Conservation (phyloP, 1,140 invertebrate genomes). For the Radopholus similis region DNA sequence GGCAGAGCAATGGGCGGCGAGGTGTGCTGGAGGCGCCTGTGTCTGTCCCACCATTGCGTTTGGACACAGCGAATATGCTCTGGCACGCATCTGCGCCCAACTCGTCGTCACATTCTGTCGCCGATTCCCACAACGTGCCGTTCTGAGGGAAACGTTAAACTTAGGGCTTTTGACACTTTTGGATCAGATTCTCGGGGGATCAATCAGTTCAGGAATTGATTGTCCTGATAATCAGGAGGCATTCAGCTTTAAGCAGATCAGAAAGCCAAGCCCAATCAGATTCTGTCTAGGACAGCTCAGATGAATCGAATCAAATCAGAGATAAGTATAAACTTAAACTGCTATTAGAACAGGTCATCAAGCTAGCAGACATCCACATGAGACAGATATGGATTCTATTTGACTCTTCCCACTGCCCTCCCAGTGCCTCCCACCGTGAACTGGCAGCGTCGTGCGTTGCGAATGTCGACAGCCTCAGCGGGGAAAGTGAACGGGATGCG, state of each 20-base stretch:
- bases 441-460: neutral
- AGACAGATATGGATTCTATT: too few relatives aligned
- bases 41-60: neutral
- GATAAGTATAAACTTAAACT: too few relatives aligned
- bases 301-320: neutral
- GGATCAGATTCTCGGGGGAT: neutral
- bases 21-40: too few relatives aligned
- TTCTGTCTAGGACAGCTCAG: too few relatives aligned
- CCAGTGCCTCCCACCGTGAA: too few relatives aligned
- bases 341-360: too few relatives aligned
- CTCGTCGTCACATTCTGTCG: constrained; percentile 15
- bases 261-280: too few relatives aligned
- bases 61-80: neutral
- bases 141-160: neutral
- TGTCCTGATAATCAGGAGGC: too few relatives aligned
- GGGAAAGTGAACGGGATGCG: neutral
- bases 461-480: neutral
- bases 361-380: too few relatives aligned
- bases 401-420: too few relatives aligned
- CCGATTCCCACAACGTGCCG: constrained; percentile 8
- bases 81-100: neutral
- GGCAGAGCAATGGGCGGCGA: neutral
- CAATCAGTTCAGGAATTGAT: too few relatives aligned
- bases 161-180: neutral
- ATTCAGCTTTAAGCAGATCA: too few relatives aligned